Evolutionary conservation across 2,888 invertebrate genomes (phyloP).

Genomic region (Hyposoter didymator): DNA sequence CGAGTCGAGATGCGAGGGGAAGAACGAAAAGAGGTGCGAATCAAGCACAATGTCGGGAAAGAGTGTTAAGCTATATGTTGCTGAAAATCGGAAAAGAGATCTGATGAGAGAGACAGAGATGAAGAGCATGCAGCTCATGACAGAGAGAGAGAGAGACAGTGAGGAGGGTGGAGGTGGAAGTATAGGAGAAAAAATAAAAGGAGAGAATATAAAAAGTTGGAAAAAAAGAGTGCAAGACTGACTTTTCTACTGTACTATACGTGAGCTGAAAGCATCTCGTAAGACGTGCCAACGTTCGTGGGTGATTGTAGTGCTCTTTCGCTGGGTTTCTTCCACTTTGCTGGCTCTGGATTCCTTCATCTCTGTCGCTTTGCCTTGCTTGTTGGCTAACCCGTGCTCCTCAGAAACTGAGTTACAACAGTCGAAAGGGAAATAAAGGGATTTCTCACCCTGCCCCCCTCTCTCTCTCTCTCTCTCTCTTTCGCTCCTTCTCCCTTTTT

Average conservation of each 20-base stretch:
- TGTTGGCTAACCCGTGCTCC: slow-evolving; percentile 36
- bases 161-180: too few species aligned
- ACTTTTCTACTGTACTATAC: slow-evolving; percentile 64
- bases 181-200: slow-evolving; percentile 36
- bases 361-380: slow-evolving; percentile 34
- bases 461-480: neutral
- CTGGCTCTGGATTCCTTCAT: slow-evolving; percentile 32
- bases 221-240: slow-evolving; percentile 39
- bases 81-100: slow-evolving; percentile 55
- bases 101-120: slow-evolving; percentile 34
- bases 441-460: slow-evolving; percentile 33
- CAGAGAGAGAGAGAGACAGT: slow-evolving; percentile 32
- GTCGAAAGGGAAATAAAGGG: slow-evolving; percentile 62
- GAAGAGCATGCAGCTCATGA: slow-evolving; percentile 12
- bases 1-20: slow-evolving; percentile 36
- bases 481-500: neutral
- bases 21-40: slow-evolving; percentile 67
- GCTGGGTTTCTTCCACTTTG: slow-evolving; percentile 23
- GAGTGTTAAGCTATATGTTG: slow-evolving; percentile 61
- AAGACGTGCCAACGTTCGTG: slow-evolving; percentile 62
- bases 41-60: slow-evolving; percentile 70
- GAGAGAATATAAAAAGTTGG: slow-evolving; percentile 45
- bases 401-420: slow-evolving; percentile 47
- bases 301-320: slow-evolving; percentile 51
- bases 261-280: slow-evolving; percentile 63